Base-by-base conservation (phyloP, 2,888 invertebrate genomes). In the Melinaea menophilus region DNA sequence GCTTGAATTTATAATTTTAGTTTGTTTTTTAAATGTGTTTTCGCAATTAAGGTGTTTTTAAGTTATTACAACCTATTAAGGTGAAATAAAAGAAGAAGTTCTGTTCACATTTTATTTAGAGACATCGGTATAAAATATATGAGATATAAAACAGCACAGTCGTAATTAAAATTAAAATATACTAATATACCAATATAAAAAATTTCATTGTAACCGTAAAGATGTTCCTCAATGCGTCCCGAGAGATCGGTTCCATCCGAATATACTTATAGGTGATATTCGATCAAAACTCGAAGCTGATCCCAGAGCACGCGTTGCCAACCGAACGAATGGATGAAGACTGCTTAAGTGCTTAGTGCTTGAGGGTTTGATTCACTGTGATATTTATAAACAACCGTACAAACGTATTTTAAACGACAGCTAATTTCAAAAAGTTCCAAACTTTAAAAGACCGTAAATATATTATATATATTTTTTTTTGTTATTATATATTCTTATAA, bases 121-220 rank as follows among this genome's bases (percentile, higher is more conserved):
- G 85, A 88, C 88, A 88, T 88, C 80, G 85, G 90, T 90, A 90
- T 89, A 90, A 90, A 90, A 90, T 90, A 90, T 90, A 90, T 85
- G 84, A 90, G 86, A 90, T 90, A 90, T 86, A 90, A 90, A 90
- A 90, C 86, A 89, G 89, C 85, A 83, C 84, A 90, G 86, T 89
- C 84, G 79, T 85, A 86, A 88, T 84, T 82, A 80, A 87, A 88
- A 88, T 81, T 82, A 86, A 87, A 86, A 83, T 81, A 84, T 85
- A 82, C 82, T 78, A 82, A 79, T 81, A 80, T 79, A 72, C 71
- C 68, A 81, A 80, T 80, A 82, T 85, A 82, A 83, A 82, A 82
- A 77, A 81, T 75, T 71, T 75, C 77, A 77, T 74, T 67, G 60
- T 68, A 70, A 72, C 69, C 55, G 69, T 69, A 64, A 65, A 73